These are phyloP conservation scores for Diorhabda sublineata DNA, from an alignment of 1,140 invertebrate genomes.

Conservation along the genomic window DNA sequence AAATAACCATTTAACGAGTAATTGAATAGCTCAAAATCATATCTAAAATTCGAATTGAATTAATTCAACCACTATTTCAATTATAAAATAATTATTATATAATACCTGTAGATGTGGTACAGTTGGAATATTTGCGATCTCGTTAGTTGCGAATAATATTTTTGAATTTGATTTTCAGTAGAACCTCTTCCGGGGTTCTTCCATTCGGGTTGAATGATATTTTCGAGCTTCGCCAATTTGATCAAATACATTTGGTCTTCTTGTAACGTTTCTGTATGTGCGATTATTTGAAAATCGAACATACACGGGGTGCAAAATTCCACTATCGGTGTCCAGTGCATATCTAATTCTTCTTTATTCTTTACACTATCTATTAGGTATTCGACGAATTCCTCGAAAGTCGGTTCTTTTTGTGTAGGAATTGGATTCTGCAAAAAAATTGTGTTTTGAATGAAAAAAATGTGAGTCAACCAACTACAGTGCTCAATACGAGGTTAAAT, in stretches of 20 bases:
- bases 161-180: slow-evolving; percentile 64
- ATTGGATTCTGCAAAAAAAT: not conserved
- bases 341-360: slow-evolving; percentile 68
- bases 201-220: slow-evolving; percentile 75
- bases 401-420: slow-evolving; percentile 58
- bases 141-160: slow-evolving; percentile 72
- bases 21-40: slow-evolving; percentile 81
- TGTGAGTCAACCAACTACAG: too few relatives aligned
- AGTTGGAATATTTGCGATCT: slow-evolving; percentile 70
- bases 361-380: slow-evolving; percentile 65
- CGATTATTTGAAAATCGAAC: slow-evolving; percentile 73
- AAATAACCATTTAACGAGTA: slow-evolving; percentile 73
- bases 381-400: slow-evolving; percentile 72
- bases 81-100: not conserved
- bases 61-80: not conserved
- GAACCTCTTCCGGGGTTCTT: slow-evolving; percentile 72
- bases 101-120: slow-evolving; percentile 73
- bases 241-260: slow-evolving; percentile 83
- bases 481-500: too few relatives aligned
- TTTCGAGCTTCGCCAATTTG: slow-evolving; percentile 66
- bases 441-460: too few relatives aligned
- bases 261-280: slow-evolving; percentile 84
- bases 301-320: slow-evolving; percentile 87
- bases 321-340: slow-evolving; percentile 86
- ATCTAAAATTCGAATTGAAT: slow-evolving; percentile 49